These are phyloP conservation scores for Dicrurus megarhynchus DNA, from an alignment of 2,113 vertebrate genomes.

Conservation along the genomic window DNA sequence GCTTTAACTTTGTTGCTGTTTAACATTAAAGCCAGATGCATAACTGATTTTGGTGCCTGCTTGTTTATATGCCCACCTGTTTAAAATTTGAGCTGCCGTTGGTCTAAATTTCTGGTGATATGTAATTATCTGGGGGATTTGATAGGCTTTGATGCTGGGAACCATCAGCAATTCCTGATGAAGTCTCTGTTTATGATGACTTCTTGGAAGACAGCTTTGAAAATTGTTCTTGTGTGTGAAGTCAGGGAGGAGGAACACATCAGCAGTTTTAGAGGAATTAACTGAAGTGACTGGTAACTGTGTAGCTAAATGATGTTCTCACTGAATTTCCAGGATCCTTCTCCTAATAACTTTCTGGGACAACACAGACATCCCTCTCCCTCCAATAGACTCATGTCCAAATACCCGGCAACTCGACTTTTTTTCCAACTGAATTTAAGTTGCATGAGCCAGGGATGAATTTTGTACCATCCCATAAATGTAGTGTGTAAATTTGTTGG, in stretches of 20 bases:
- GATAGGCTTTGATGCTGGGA: background rate
- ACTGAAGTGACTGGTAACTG: background rate
- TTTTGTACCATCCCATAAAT: background rate
- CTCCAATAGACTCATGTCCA: fast-evolving
- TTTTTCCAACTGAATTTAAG: background rate
- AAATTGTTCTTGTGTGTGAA: background rate
- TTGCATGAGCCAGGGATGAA: background rate
- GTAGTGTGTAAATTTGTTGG: background rate
- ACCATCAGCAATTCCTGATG: background rate
- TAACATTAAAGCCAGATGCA: background rate
- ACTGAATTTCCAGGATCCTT: background rate
- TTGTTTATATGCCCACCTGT: background rate
- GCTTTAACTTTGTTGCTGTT: background rate
- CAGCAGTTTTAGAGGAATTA: background rate
- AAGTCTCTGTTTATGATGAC: background rate
- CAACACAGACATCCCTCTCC: background rate
- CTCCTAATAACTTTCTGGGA: background rate
- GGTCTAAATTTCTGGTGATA: background rate
- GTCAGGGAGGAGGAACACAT: background rate
- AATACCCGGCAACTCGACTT: background rate
- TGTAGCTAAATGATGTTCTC: background rate
- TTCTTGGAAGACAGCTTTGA: background rate
- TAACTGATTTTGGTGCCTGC: background rate
- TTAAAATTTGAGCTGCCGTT: background rate
- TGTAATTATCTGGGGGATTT: background rate